Evolutionary conservation across 2,113 vertebrate genomes (phyloP).

Genomic region (Sinosuthora webbiana): DNA sequence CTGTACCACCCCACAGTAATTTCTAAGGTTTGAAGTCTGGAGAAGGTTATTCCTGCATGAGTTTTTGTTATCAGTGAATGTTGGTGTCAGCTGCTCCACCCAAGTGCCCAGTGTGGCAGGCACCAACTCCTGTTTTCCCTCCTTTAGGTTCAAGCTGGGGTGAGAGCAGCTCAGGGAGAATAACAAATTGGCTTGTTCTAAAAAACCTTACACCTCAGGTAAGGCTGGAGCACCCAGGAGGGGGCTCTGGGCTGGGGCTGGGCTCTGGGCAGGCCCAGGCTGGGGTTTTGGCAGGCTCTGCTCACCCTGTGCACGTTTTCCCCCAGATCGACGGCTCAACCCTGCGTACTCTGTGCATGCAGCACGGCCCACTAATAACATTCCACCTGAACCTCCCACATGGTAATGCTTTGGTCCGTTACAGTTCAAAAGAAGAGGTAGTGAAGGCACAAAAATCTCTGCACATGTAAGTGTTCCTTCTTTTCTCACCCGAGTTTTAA

Average conservation of each 20-base stretch:
- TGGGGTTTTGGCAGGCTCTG: not conserved
- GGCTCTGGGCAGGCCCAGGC: not conserved
- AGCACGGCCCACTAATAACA: slow-evolving; percentile 98
- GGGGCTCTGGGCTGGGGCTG: not conserved
- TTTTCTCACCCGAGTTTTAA: not conserved
- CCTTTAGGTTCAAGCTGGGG: slow-evolving; percentile 91
- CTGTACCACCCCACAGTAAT: not conserved
- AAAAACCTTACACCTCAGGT: slow-evolving; percentile 99
- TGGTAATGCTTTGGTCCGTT: slow-evolving; percentile 95
- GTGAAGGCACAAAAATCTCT: slow-evolving; percentile 99
- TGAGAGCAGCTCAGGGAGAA: slow-evolving; percentile 98
- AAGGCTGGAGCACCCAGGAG: not conserved
- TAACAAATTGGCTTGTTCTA: slow-evolving; percentile 96
- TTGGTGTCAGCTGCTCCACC: not conserved
- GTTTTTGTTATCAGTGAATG: not conserved
- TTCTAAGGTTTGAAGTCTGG: not conserved
- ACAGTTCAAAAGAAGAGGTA: slow-evolving; percentile 99
- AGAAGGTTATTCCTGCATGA: accelerated
- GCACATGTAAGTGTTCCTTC: slow-evolving; percentile 89
- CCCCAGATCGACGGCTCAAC: slow-evolving; percentile 96
- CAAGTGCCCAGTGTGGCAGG: accelerated
- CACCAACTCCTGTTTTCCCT: not conserved
- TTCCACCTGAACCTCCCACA: slow-evolving; percentile 99
- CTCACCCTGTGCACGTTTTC: not conserved
- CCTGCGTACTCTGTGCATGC: slow-evolving; percentile 99